Evolutionary conservation across 2,113 vertebrate species (phyloP).

Genomic region (Deroptyus accipitrinus): DNA sequence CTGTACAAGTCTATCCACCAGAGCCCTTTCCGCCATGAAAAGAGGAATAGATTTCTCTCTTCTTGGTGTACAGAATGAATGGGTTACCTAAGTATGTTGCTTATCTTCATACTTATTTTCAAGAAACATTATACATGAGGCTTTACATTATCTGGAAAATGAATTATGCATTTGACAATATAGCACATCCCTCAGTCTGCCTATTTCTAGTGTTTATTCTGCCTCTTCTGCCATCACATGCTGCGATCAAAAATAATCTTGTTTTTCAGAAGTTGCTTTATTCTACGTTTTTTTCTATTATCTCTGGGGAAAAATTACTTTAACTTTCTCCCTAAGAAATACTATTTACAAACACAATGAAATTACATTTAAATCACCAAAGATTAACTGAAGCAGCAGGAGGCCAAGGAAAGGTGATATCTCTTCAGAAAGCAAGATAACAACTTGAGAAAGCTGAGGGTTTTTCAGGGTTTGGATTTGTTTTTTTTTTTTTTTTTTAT

Average conservation of each 20-base stretch:
- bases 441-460: background rate
- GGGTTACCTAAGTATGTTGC: background rate
- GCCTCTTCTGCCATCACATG: background rate
- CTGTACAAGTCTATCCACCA: background rate
- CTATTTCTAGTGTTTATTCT: background rate
- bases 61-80: background rate
- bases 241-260: constrained; percentile 16
- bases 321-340: background rate
- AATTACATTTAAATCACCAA: background rate
- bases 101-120: background rate
- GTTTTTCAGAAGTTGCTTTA: background rate
- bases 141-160: constrained; percentile 29
- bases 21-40: background rate
- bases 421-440: background rate
- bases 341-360: background rate
- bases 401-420: background rate
- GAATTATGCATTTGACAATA: constrained; percentile 29
- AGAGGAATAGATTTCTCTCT: background rate
- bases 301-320: background rate
- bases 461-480: background rate
- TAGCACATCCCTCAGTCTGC: background rate
- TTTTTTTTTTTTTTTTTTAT: background rate
- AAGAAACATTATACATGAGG: background rate
- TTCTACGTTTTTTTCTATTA: background rate
- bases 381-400: background rate